Percentiles rank a stretch among this genome's conserved stretches.
phyloP scores from a whole-genome alignment of 1,140 invertebrate genomes.

The Zaprionus africanus region DNA sequence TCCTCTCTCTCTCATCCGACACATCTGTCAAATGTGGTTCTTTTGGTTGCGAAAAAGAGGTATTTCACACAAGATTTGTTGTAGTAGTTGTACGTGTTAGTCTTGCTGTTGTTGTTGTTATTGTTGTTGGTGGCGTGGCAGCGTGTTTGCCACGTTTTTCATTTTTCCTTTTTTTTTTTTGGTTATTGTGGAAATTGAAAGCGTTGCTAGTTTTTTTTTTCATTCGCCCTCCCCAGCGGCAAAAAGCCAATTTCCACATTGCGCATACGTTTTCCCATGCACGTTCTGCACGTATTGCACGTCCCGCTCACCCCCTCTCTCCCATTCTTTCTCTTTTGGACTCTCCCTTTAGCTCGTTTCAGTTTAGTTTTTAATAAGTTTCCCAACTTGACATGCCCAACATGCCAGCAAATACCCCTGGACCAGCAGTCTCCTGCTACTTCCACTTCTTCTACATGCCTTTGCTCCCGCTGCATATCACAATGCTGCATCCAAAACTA shows the following conservation, averaged over 20 bases:
- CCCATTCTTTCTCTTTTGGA: neutral
- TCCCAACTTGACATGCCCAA: conserved; percentile 32
- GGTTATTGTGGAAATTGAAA: conserved; percentile 18
- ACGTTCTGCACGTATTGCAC: neutral
- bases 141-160: neutral
- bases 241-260: conserved; percentile 47
- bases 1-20: neutral
- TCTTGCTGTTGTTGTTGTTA: conserved; percentile 1
- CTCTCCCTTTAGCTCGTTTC: conserved; percentile 7
- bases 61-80: conserved; percentile 49
- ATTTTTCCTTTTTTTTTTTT: conserved; percentile 15
- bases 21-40: conserved; percentile 63
- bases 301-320: neutral
- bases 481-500: conserved; percentile 27
- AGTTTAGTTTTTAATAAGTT: conserved; percentile 58
- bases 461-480: conserved; percentile 2
- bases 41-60: conserved; percentile 69
- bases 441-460: neutral
- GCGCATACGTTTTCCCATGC: conserved; percentile 42
- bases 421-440: neutral
- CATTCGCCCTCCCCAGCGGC: conserved; percentile 3
- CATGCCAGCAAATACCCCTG: conserved; percentile 17
- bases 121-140: conserved; percentile 40
- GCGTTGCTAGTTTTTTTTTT: conserved; percentile 6
- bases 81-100: conserved; percentile 17